Evolutionary conservation across 2,797 vertebrate genomes (phyloP), one percentile per base, ranked within the genome.

Genomic region (Bradypodion pumilum): DNA sequence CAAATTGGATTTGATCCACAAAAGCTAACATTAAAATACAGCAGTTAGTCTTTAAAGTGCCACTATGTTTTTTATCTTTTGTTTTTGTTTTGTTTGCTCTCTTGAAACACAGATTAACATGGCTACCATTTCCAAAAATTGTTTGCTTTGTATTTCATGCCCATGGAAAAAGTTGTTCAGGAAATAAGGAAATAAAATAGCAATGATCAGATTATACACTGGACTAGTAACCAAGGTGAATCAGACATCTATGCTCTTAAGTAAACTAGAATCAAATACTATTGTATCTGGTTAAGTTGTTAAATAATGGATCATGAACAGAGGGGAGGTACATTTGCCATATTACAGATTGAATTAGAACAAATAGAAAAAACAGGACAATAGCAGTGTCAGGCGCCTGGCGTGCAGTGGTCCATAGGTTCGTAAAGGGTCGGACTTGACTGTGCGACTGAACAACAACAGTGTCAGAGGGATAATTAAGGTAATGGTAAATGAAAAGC

Each of bases 301-400:
- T 89, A 89, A 94, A 92, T 91, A 91, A 93, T 91, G 90, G 94
- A 95, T 93, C 85, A 90, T 78, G 93, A 7, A 80, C 81, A 63
- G 15, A 56, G 82, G 81, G 81, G 32, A 40, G 35, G 87, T 86
- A 81, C 4, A n/a, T 62, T 89, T 86, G 62, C 86, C 76, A 78
- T 35, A 3, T 35, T 72, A 75, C 82, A 77, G 70, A 37, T 40
- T 40, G 69, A 63, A 59, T 82, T 78, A 78, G 81, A 78, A 75
- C 44, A 87, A 49, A 76, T 81, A 42, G 88, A 88, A 83, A 65
- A 85, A 1, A 4, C 0, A 49, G 65, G 25, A 78, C 66, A 66
- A 86, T 13, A 86, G 69, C 3, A 74, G 73, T 46, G 89, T 91
- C n/a, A n/a, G n/a, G n/a, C n/a, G n/a, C n/a, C n/a, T n/a, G n/a